Conservation (phyloP, 2,797 vertebrate genomes). For the Sebastes trivittatus region DNA sequence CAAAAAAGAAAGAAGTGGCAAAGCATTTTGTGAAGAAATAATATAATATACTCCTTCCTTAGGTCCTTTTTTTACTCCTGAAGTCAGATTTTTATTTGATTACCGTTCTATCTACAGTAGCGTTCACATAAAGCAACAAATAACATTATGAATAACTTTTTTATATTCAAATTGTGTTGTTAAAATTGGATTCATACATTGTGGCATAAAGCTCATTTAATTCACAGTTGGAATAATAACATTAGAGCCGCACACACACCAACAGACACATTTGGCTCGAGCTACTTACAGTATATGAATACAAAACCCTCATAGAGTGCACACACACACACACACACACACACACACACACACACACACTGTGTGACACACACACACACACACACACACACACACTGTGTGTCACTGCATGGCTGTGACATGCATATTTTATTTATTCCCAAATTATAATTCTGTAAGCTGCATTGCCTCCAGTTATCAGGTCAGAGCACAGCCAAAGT, state of each 20-base stretch:
- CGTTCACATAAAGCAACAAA: not conserved
- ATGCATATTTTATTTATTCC: constrained; percentile 49
- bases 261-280: not conserved
- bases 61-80: not conserved
- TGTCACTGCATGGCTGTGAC: not conserved
- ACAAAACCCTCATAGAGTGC: not conserved
- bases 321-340: not conserved
- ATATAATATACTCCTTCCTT: not conserved
- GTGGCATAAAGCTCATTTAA: not conserved
- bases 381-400: not conserved
- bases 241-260: not conserved
- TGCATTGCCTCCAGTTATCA: constrained; percentile 40
- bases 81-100: not conserved
- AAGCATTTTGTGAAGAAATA: not conserved
- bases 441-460: constrained; percentile 47
- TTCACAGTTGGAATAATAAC: constrained; percentile 16
- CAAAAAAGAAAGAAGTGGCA: not conserved
- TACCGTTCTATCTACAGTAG: not conserved
- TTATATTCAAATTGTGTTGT: not conserved
- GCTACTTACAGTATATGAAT: constrained; percentile 7
- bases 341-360: not conserved
- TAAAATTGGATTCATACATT: constrained; percentile 15
- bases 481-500: constrained; percentile 28
- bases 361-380: not conserved
- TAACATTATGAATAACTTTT: not conserved